phyloP scores from a whole-genome alignment of 2,113 vertebrate species.

The Corythornis madagascariensis region DNA sequence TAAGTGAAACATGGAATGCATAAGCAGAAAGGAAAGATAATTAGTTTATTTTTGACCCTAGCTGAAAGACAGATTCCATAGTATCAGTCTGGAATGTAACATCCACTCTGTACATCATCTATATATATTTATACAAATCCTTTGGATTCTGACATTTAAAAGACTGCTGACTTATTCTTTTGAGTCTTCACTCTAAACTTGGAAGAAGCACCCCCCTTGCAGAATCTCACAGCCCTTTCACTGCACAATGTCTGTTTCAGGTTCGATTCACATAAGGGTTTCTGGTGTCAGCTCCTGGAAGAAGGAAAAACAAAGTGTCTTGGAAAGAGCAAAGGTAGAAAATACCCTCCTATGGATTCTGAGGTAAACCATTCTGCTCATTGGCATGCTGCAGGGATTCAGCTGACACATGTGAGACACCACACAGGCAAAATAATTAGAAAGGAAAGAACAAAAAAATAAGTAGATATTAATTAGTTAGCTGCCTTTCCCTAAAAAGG shows the following conservation, averaged over 20 bases:
- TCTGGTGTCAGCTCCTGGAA: constrained; percentile 96
- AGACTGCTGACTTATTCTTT: constrained; percentile 23
- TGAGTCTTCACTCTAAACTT: neutral
- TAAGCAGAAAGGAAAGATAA: neutral
- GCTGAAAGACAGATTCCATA: neutral
- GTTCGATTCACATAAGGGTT: constrained; percentile 96
- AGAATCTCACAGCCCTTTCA: neutral
- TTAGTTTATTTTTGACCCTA: neutral
- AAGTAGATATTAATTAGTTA: neutral
- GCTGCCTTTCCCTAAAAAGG: neutral
- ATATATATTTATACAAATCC: neutral
- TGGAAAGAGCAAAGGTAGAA: constrained; percentile 95
- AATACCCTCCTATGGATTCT: constrained; percentile 91
- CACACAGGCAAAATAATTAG: neutral
- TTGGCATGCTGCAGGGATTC: neutral
- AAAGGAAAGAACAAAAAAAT: neutral
- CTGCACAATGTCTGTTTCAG: constrained; percentile 68
- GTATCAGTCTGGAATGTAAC: neutral
- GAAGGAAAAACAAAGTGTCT: constrained; percentile 97
- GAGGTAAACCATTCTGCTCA: constrained; percentile 78
- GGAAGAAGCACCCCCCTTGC: neutral
- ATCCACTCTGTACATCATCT: neutral
- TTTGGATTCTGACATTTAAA: neutral
- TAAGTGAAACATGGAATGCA: neutral
- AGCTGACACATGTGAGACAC: neutral